These are phyloP conservation scores for Danio jaintianensis DNA, from an alignment of 2,797 vertebrate genomes.

Conservation along the genomic window DNA sequence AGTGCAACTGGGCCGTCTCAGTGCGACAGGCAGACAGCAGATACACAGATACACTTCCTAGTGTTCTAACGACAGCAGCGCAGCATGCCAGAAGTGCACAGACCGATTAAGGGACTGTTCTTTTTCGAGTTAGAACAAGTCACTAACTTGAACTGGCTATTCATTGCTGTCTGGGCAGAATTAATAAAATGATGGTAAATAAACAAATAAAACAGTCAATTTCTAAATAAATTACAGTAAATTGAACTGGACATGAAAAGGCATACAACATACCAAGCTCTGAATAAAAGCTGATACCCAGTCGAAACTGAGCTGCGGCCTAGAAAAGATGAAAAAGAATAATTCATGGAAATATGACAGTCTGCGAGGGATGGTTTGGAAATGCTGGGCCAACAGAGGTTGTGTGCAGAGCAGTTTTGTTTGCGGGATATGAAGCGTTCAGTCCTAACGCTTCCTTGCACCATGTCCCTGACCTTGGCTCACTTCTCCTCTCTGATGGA, in stretches of 20 bases:
- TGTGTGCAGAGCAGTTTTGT: constrained; percentile 14
- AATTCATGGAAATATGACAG: constrained; percentile 45
- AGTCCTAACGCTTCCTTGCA: constrained; percentile 36
- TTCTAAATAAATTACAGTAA: background rate
- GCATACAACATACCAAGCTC: background rate
- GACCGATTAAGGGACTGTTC: constrained; percentile 47
- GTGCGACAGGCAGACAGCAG: constrained; percentile 66
- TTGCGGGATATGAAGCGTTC: constrained; percentile 33
- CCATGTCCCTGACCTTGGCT: constrained; percentile 57
- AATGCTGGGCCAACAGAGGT: constrained; percentile 20
- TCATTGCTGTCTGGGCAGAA: constrained; percentile 2
- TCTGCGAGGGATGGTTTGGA: constrained; percentile 15
- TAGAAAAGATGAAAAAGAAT: constrained; percentile 44
- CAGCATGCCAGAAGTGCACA: constrained; percentile 46
- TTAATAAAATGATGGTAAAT: background rate
- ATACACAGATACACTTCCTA: constrained; percentile 56
- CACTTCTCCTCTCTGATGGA: constrained; percentile 42
- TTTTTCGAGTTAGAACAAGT: too few relatives aligned
- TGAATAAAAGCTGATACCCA: constrained; percentile 13
- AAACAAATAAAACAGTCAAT: background rate
- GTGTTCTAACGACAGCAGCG: constrained; percentile 61
- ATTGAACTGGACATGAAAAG: constrained; percentile 19
- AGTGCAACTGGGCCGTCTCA: constrained; percentile 67
- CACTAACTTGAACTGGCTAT: background rate
- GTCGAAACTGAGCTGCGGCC: constrained; percentile 27